Conservation (phyloP, 2,888 invertebrate species). For the Agrotis exclamationis region DNA sequence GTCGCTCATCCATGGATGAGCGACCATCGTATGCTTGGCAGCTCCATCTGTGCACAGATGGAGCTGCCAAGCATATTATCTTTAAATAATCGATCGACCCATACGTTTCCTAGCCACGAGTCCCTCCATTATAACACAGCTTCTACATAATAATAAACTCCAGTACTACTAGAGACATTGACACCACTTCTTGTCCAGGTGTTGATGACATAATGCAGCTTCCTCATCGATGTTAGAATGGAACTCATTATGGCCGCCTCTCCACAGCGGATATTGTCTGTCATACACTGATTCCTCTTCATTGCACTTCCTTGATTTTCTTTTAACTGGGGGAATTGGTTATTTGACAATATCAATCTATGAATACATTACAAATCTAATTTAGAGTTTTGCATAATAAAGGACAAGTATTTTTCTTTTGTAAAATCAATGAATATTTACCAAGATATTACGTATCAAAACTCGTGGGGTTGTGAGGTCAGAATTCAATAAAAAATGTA, state of each 20-base stretch:
- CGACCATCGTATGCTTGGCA: no score
- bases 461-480: no score
- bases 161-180: conserved; percentile 25
- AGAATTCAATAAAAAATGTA: no score
- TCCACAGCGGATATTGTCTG: conserved; percentile 46
- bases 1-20: no score
- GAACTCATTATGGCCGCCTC: conserved; percentile 44
- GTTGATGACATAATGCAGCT: conserved; percentile 43
- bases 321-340: not conserved
- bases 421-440: no score
- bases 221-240: conserved; percentile 42
- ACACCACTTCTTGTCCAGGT: conserved; percentile 39
- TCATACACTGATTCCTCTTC: conserved; percentile 46
- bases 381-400: no score
- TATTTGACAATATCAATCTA: no score
- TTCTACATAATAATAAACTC: conserved; percentile 11
- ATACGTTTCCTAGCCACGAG: not conserved
- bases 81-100: not conserved
- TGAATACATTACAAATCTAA: no score
- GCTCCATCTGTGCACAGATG: no score
- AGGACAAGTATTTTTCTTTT: no score
- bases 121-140: not conserved
- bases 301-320: conserved; percentile 43
- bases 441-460: no score
- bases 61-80: not conserved